Base-by-base conservation (phyloP, 2,797 vertebrate genomes). In the Rhinophrynus dorsalis region DNA sequence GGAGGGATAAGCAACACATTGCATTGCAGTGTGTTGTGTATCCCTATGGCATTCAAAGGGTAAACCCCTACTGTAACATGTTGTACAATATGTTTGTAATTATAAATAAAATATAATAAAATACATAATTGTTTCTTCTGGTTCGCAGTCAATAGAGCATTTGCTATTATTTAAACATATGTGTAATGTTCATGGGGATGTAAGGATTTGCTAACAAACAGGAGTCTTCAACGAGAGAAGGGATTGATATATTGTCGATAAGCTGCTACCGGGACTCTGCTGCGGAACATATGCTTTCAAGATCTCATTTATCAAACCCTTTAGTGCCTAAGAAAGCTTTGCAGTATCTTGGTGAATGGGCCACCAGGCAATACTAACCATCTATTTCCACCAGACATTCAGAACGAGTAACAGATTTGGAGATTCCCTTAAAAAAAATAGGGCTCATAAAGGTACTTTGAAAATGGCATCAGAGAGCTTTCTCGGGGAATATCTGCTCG, bases 151-250 rank as follows among this genome's bases (percentile, higher is more conserved):
- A 63, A 13, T 65, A 74, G 38, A 52, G 67, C 54, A 48, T 75
- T n/a, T 6, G 17, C 59, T 75, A n/a, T n/a, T n/a, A n/a, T n/a
- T n/a, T n/a, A 52, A 78, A 79, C 78, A 74, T 44, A 15, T 68
- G 40, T 64, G 7, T 55, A 72, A 76, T 78, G 78, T 60, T 83
- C 21, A 59, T 67, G 42, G 24, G 68, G 55, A 57, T 26, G 50
- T 67, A 65, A 77, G 70, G 0, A 37, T 11, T 15, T 1, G 15
- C 0, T 11, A 11, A 20, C 17, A 12, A 62, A 47, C 44, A 27
- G 21, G 3, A 44, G 65, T 0, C 60, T 44, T 47, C 44, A 45
- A 54, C 40, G 21, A 56, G 48, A 18, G 27, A 58, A 50, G 20
- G 2, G 73, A 55, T 63, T 68, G 35, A 52, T 67, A 2, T 13